Percentiles rank a stretch among this genome's conserved stretches.
Conservation (phyloP, 1,140 invertebrate genomes). For the Cotesia typhae region DNA sequence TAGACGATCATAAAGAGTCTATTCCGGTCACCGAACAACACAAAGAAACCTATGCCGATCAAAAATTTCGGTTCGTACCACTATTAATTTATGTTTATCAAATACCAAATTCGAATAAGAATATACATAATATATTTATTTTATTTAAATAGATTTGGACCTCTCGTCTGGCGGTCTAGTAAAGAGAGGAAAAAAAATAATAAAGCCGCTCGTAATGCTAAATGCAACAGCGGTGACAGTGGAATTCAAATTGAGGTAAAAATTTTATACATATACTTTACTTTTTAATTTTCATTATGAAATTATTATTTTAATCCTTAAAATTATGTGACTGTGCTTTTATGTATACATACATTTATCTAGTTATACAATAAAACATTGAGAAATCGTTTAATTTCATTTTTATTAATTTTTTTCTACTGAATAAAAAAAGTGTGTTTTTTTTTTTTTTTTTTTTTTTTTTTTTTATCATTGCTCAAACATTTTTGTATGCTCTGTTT, state of each 20-base stretch:
- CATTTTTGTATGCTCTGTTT: too few species aligned
- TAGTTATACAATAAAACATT: too few species aligned
- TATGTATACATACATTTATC: too few species aligned
- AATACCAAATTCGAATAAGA: neutral
- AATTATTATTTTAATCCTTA: too few species aligned
- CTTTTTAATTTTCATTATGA: too few species aligned
- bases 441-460: too few species aligned
- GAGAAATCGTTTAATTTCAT: too few species aligned
- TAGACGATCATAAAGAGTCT: constrained; percentile 55
- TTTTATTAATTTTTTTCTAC: too few species aligned
- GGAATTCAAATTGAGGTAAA: constrained; percentile 76
- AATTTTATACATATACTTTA: neutral
- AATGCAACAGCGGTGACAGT: constrained; percentile 80
- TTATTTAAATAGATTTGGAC: constrained; percentile 69
- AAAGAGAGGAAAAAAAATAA: constrained; percentile 75
- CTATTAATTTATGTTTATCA: constrained; percentile 26
- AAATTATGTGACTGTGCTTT: too few species aligned
- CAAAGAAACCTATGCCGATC: constrained; percentile 60
- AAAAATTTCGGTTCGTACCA: constrained; percentile 60
- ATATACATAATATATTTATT: constrained; percentile 13
- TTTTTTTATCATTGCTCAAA: too few species aligned
- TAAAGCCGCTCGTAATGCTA: constrained; percentile 74
- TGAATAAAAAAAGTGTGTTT: too few species aligned
- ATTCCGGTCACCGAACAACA: constrained; percentile 52
- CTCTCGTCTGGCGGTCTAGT: constrained; percentile 76